Conservation (phyloP, 2,797 vertebrate genomes). For the Channallabes apus region DNA sequence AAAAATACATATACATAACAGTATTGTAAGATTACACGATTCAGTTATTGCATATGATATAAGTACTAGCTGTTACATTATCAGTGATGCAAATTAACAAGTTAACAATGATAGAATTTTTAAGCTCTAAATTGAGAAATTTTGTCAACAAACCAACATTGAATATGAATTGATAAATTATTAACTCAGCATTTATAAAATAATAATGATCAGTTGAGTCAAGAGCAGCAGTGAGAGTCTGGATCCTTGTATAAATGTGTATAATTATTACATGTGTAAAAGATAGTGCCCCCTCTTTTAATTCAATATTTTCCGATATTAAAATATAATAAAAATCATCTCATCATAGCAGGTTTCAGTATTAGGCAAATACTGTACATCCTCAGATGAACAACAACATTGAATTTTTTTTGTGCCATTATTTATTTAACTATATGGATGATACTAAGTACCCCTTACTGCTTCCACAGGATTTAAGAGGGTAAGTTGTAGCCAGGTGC, state of each 20-base stretch:
- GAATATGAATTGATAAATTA: background rate
- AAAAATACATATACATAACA: background rate
- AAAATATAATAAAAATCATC: too few species aligned
- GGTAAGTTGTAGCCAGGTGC: too few species aligned
- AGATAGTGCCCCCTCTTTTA: too few species aligned
- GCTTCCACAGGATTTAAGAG: too few species aligned
- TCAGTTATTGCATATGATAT: too few species aligned
- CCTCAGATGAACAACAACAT: too few species aligned
- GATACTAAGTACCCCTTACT: too few species aligned
- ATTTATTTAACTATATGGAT: too few species aligned
- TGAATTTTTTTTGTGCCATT: too few species aligned
- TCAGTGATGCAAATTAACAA: conserved; percentile 1
- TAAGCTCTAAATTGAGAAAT: background rate
- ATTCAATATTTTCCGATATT: too few species aligned
- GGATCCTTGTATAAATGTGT: background rate
- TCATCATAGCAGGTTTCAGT: too few species aligned
- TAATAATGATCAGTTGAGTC: background rate
- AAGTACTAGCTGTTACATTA: background rate
- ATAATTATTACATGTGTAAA: background rate
- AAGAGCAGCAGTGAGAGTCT: background rate
- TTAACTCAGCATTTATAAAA: background rate
- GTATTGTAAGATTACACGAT: background rate
- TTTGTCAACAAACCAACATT: background rate
- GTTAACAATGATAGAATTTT: background rate
- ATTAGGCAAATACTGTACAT: too few species aligned